phyloP scores from a whole-genome alignment of 2,113 vertebrate genomes.

The Macroglossus sobrinus region DNA sequence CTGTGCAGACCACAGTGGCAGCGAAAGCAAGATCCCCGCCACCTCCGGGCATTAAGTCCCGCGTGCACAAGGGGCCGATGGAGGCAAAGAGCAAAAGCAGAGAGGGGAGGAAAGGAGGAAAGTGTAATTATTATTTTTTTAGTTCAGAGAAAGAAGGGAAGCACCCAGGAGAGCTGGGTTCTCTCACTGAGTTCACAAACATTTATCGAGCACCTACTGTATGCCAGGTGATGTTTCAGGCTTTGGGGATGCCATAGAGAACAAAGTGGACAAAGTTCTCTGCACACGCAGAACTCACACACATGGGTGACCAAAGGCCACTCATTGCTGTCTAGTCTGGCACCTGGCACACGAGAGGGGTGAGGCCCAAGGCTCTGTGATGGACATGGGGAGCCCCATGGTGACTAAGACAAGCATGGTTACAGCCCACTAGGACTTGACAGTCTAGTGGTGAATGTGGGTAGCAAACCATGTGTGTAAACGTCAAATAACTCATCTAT shows the following conservation, averaged over 20 bases:
- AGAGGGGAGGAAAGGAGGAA: not conserved
- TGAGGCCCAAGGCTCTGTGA: not conserved
- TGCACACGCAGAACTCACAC: not conserved
- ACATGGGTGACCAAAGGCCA: no score
- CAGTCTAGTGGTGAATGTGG: not conserved
- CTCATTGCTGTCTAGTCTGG: no score
- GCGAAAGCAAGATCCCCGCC: not conserved
- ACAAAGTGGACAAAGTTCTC: not conserved
- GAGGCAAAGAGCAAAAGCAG: not conserved
- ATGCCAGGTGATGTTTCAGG: not conserved
- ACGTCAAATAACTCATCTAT: not conserved
- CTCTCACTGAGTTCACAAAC: not conserved
- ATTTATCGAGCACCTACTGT: not conserved
- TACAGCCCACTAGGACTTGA: not conserved
- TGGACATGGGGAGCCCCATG: not conserved
- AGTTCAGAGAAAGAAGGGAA: not conserved
- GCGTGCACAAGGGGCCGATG: accelerated
- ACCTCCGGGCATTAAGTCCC: not conserved
- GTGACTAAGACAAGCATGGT: accelerated
- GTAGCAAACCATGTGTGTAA: not conserved
- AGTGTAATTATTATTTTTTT: not conserved
- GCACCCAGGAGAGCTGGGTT: no score
- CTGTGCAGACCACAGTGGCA: no score
- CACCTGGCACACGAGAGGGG: no score
- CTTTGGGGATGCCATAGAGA: not conserved